phyloP scores from a whole-genome alignment of 2,113 vertebrate species.

The Gobio gobio region DNA sequence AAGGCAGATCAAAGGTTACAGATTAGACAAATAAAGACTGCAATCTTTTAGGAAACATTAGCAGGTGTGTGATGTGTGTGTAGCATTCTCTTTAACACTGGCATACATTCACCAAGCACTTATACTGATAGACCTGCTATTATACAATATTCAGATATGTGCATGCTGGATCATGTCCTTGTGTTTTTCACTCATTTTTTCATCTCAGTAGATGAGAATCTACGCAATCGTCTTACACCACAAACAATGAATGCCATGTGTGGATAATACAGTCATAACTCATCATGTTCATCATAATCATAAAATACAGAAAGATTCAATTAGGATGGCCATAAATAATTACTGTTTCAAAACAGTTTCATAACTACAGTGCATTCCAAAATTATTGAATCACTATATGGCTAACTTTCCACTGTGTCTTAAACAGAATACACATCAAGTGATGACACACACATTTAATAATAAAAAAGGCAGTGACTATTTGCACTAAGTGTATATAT shows the following conservation, averaged over 20 bases:
- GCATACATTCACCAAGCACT: neutral
- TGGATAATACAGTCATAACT: conserved; percentile 25
- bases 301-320: neutral
- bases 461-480: neutral
- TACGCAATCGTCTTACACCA: conserved; percentile 10
- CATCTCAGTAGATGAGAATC: neutral
- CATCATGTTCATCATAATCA: conserved; percentile 11
- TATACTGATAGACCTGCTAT: neutral
- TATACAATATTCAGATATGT: neutral
- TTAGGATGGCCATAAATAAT: neutral
- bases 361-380: conserved; percentile 27
- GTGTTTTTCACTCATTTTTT: conserved; percentile 14
- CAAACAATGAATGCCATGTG: conserved; percentile 4
- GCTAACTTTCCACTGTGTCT: neutral
- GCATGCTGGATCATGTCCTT: neutral
- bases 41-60: neutral
- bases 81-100: neutral
- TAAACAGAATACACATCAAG: conserved; percentile 1
- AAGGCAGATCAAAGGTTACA: neutral
- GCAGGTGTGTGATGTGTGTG: neutral
- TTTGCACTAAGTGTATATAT: no score
- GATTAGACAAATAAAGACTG: neutral
- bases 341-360: conserved; percentile 16
- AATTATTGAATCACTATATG: neutral
- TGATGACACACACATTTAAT: neutral